Conservation (phyloP, 2,888 invertebrate species). For the Drosophila bunnanda region DNA sequence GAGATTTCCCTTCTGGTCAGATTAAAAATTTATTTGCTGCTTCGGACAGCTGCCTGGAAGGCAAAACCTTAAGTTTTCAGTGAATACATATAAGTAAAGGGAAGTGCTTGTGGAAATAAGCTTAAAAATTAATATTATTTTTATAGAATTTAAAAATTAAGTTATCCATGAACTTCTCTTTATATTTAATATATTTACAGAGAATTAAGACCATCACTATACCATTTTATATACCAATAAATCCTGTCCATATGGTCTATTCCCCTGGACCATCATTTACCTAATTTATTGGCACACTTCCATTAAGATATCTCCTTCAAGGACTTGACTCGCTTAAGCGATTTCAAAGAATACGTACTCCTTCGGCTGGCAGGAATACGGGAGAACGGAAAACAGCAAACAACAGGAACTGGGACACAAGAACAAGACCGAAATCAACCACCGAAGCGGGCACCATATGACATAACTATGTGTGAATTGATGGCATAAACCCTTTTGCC, state of each 20-base stretch:
- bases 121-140: background rate
- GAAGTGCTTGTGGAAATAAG: background rate
- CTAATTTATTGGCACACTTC: slow-evolving; percentile 38
- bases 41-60: slow-evolving; percentile 13
- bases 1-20: slow-evolving; percentile 30
- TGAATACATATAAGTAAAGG: background rate
- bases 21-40: slow-evolving; percentile 41
- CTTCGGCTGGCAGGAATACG: slow-evolving; percentile 25
- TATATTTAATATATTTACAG: background rate
- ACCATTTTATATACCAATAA: background rate
- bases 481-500: slow-evolving; percentile 78
- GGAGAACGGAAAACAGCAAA: slow-evolving; percentile 42
- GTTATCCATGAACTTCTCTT: background rate
- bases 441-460: slow-evolving; percentile 61
- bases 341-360: slow-evolving; percentile 53
- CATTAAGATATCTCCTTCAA: slow-evolving; percentile 35
- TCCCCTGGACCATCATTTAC: slow-evolving; percentile 20
- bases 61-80: slow-evolving; percentile 5
- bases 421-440: slow-evolving; percentile 34
- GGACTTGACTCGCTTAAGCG: slow-evolving; percentile 38
- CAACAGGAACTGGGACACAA: slow-evolving; percentile 39
- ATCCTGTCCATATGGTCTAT: background rate
- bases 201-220: no score
- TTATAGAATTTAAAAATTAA: background rate
- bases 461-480: slow-evolving; percentile 82